Evolutionary conservation across 2,888 invertebrate genomes (phyloP).

Genomic region (Muschampia plurimacula): DNA sequence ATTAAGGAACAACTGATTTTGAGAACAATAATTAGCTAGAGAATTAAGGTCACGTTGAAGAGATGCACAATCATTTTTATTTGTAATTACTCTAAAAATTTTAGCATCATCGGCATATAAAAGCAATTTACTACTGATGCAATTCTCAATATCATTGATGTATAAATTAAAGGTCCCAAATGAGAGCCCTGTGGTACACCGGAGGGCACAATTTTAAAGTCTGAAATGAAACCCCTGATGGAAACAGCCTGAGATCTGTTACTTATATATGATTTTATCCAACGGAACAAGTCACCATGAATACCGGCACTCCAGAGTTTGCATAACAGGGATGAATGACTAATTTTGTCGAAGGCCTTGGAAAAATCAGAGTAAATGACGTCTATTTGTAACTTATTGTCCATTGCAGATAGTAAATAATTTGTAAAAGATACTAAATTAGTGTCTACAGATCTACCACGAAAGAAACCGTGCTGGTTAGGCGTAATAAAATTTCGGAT

Average conservation of each 20-base stretch:
- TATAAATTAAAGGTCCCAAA: constrained; percentile 4
- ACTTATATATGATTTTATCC: background rate
- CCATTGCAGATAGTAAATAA: background rate
- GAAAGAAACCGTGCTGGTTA: background rate
- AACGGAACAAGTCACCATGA: background rate
- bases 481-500: too few species aligned
- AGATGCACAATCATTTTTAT: background rate
- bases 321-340: background rate
- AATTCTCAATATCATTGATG: background rate
- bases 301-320: background rate
- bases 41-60: constrained; percentile 1
- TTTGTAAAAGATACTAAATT: constrained; percentile 1
- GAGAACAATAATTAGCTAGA: background rate
- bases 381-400: background rate
- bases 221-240: background rate
- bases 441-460: background rate
- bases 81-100: background rate
- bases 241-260: constrained; percentile 4
- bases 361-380: background rate
- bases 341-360: background rate
- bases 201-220: background rate
- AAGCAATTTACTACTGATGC: background rate
- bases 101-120: background rate
- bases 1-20: background rate
- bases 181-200: background rate